A percentile compares a stretch with the other conserved stretches of the same genome.
Conservation (phyloP, 2,888 invertebrate genomes). For the Bombylius discolor region DNA sequence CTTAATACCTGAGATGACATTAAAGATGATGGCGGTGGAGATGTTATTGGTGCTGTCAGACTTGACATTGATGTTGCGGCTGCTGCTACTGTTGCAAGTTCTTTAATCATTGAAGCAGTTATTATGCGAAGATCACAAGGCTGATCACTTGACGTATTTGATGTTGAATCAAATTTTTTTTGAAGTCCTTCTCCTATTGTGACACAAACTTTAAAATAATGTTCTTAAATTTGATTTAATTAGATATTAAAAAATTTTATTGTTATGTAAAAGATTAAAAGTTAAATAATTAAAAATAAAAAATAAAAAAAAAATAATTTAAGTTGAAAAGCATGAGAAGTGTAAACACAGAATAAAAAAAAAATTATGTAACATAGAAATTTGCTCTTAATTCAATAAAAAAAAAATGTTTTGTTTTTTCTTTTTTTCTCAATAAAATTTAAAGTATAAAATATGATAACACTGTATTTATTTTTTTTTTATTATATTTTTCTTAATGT, state of each 20-base stretch:
- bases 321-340: neutral
- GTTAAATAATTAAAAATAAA: slow-evolving; percentile 18
- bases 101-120: slow-evolving; percentile 22
- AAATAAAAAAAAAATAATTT: slow-evolving; percentile 3
- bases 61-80: slow-evolving; percentile 13
- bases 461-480: too few species aligned
- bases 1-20: slow-evolving; percentile 6
- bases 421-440: too few species aligned
- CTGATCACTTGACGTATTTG: slow-evolving; percentile 22
- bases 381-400: too few species aligned
- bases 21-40: slow-evolving; percentile 14
- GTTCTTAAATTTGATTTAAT: too few species aligned
- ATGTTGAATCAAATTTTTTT: slow-evolving; percentile 9
- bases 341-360: neutral
- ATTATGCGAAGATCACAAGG: slow-evolving; percentile 33
- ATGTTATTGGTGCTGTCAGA: slow-evolving; percentile 12
- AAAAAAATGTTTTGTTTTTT: too few species aligned
- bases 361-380: neutral
- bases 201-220: slow-evolving; percentile 10
- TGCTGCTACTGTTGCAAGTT: slow-evolving; percentile 23
- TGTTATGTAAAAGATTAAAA: too few species aligned
- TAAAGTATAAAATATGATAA: too few species aligned
- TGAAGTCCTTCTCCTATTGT: slow-evolving; percentile 14
- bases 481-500: too few species aligned
- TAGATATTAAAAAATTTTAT: slow-evolving; percentile 5